Evolutionary conservation across 2,888 invertebrate species (phyloP), one percentile per base, ranked within the genome.

Genomic region (Elysia crispata): DNA sequence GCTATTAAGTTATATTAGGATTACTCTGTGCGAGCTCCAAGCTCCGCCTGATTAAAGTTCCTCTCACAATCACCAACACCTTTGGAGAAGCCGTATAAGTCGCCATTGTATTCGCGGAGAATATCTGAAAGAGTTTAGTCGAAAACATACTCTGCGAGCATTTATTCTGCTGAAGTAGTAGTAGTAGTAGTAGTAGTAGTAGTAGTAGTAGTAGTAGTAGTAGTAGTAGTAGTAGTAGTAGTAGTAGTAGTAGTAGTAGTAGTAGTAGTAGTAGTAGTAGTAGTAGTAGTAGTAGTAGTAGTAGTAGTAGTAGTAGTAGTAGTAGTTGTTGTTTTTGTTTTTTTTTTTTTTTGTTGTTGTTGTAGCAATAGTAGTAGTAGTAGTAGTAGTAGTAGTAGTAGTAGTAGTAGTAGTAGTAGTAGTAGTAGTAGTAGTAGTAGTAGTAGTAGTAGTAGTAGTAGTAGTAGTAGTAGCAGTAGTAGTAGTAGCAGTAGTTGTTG

Each of bases 41-140:
- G 84, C 18, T 85, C 85, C 1, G 91, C 91, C 18, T 89, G 84
- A 79, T 91, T 90, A 15, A 91, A 81, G 30, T 85, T 86, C 6
- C 87, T 81, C 73, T 81, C 73, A 1, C 81, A 82, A 0, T 82
- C 81, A 3, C 89, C 90, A 28, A 72, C 84, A 1, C 87, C 87
- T 0, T 77, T 79, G 3, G 91, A 88, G 79, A 82, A 90, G 15
- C 91, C 91, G 20, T 82, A 85, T n/a, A 91, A 66, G 25, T 86
- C 76, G 8, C 88, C 87, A 79, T 89, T 91, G 83, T 88, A 91
- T 73, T 86, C 78, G 76, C 88, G 88, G 25, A 91, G 79, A 60
- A 91, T 87, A 82, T 91, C 90, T 91, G 83, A 41, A 41, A 41
- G 3, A 41, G 41, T 41, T 41, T 11, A 11, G 3, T 41, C 11